phyloP scores from a whole-genome alignment of 2,888 invertebrate genomes.

The Brachyopa scutellaris region DNA sequence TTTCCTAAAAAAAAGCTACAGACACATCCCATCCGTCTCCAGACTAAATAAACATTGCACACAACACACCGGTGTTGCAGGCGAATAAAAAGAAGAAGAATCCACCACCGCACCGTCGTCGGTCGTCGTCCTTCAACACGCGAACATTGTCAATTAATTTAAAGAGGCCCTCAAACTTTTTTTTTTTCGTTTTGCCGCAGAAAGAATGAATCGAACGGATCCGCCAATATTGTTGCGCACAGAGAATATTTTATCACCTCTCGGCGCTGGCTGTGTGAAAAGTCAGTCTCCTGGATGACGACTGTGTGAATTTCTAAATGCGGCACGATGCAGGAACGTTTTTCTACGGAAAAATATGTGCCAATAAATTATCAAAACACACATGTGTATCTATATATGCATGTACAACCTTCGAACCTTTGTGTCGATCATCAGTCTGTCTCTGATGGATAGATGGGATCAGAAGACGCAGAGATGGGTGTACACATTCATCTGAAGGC shows the following conservation, averaged over 20 bases:
- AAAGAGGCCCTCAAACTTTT: slow-evolving; percentile 61
- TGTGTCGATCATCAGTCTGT: slow-evolving; percentile 61
- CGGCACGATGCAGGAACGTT: slow-evolving; percentile 10
- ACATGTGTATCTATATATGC: slow-evolving; percentile 3
- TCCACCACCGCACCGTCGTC: slow-evolving; percentile 35
- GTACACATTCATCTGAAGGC: not conserved
- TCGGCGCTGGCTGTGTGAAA: slow-evolving; percentile 53
- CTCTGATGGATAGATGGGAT: slow-evolving; percentile 54
- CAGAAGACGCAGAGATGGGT: not conserved
- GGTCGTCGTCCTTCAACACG: slow-evolving; percentile 70
- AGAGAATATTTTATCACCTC: slow-evolving; percentile 71
- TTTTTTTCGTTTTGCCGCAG: no score
- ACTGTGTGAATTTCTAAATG: slow-evolving; percentile 49
- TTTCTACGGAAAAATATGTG: slow-evolving; percentile 65
- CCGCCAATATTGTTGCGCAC: slow-evolving; percentile 50
- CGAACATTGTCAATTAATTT: slow-evolving; percentile 72
- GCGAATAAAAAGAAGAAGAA: slow-evolving; percentile 52
- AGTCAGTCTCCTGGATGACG: slow-evolving; percentile 19
- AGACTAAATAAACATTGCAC: slow-evolving; percentile 65
- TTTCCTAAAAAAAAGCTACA: slow-evolving; percentile 62
- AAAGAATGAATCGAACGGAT: slow-evolving; percentile 32
- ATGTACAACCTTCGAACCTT: slow-evolving; percentile 60
- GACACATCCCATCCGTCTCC: slow-evolving; percentile 61
- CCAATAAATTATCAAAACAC: slow-evolving; percentile 61
- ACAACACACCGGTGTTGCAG: not conserved